These are phyloP conservation scores for Siderastrea siderea DNA, from an alignment of 92 coral and sea anemone species.

Conservation along the genomic window DNA sequence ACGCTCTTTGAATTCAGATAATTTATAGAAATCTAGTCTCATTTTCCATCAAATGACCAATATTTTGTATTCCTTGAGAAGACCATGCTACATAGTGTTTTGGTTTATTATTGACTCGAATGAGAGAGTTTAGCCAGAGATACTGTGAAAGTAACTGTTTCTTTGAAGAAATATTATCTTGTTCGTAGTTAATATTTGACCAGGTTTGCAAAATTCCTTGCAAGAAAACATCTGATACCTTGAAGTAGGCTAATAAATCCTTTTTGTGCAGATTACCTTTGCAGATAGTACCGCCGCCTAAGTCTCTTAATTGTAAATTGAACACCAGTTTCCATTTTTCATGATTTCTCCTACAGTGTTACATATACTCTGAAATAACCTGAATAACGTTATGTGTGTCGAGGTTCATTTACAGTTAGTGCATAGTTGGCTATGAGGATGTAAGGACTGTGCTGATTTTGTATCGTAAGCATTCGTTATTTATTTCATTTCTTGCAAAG, in stretches of 20 bases:
- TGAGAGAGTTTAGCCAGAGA: no score
- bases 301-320: constrained; percentile 2
- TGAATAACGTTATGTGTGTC: no score
- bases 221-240: constrained; percentile 17
- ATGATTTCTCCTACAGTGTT: no score
- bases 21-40: background rate
- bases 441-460: no score
- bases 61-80: background rate
- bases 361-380: no score
- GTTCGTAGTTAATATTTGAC: background rate
- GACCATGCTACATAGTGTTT: background rate
- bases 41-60: background rate
- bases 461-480: no score
- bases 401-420: no score
- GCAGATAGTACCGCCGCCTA: background rate
- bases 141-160: no score
- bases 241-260: background rate
- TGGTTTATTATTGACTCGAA: background rate
- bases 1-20: background rate
- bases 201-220: no score
- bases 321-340: background rate
- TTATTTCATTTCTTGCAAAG: no score
- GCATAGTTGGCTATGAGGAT: no score
- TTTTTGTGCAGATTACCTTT: constrained; percentile 12
- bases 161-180: background rate